phyloP scores from a whole-genome alignment of 1,140 invertebrate genomes.

The Zophobas morio region DNA sequence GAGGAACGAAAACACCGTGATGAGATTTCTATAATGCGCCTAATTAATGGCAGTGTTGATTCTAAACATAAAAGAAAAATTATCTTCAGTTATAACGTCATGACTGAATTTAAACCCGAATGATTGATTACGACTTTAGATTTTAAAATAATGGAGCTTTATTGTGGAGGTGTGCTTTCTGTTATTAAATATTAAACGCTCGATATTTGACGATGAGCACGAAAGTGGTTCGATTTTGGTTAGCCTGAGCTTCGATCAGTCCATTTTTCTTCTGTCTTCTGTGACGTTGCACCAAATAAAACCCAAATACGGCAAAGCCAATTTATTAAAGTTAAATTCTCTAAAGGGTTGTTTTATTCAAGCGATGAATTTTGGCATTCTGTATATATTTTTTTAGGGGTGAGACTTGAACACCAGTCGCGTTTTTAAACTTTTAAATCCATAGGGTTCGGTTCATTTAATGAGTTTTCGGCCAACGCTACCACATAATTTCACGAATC shows the following conservation, averaged over 20 bases:
- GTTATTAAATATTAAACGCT: too few species aligned
- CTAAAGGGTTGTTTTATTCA: conserved; percentile 23
- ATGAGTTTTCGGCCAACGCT: conserved; percentile 31
- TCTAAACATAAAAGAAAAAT: background rate
- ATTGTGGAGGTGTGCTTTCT: too few species aligned
- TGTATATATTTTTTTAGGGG: conserved; percentile 34
- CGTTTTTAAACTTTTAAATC: conserved; percentile 40
- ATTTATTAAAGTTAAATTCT: conserved; percentile 27
- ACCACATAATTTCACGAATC: conserved; percentile 32
- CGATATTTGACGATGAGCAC: too few species aligned
- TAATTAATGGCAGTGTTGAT: conserved; percentile 9
- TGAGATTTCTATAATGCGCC: background rate
- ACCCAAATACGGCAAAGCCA: conserved; percentile 14
- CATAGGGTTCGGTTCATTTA: conserved; percentile 37
- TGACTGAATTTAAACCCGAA: background rate
- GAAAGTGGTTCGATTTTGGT: background rate
- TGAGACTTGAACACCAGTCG: conserved; percentile 28
- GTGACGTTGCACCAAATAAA: conserved; percentile 6
- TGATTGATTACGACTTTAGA: conserved; percentile 3
- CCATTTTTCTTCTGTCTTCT: conserved; percentile 7
- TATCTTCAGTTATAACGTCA: background rate
- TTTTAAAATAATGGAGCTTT: too few species aligned
- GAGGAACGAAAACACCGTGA: background rate
- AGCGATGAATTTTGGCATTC: conserved; percentile 17
- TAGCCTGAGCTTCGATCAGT: conserved; percentile 7